A percentile compares a stretch with the other conserved stretches of the same genome.
Conservation (phyloP, 2,797 vertebrate genomes). For the Lutjanus campechanus region DNA sequence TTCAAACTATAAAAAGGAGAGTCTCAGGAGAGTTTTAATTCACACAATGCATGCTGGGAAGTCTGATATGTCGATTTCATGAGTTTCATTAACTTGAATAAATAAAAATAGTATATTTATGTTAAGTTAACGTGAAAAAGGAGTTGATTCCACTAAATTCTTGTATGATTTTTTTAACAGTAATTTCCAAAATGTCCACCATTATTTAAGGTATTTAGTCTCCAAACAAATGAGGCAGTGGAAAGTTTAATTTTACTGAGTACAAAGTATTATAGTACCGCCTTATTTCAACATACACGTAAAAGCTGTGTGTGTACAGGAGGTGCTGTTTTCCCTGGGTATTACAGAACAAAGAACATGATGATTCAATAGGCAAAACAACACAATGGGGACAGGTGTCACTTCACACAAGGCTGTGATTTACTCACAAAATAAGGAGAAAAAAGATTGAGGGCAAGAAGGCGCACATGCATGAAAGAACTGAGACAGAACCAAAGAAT, state of each 20-base stretch:
- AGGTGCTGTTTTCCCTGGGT: background rate
- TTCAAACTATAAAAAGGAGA: no score
- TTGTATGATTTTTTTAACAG: background rate
- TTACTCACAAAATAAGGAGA: slow-evolving; percentile 16
- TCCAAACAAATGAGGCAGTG: background rate
- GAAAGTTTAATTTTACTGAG: background rate
- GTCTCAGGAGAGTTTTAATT: no score
- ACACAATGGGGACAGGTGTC: slow-evolving; percentile 35
- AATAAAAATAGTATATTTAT: no score
- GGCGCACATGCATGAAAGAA: no score
- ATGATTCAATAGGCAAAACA: slow-evolving; percentile 7
- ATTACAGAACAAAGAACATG: slow-evolving; percentile 30
- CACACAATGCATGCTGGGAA: no score
- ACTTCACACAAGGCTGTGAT: slow-evolving; percentile 35
- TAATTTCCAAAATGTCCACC: background rate
- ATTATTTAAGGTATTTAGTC: background rate
- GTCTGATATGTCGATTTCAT: no score
- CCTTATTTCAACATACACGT: slow-evolving; percentile 8
- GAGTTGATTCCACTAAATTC: no score
- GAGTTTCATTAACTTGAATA: no score
- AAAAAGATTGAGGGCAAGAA: background rate
- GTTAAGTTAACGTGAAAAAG: no score
- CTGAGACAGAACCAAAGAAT: background rate
- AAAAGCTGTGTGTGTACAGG: slow-evolving; percentile 8
- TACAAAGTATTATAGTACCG: background rate